Percentiles rank a stretch among this genome's conserved stretches.
Evolutionary conservation across 2,797 vertebrate genomes (phyloP).

Genomic region (Phaenicophaeus curvirostris): DNA sequence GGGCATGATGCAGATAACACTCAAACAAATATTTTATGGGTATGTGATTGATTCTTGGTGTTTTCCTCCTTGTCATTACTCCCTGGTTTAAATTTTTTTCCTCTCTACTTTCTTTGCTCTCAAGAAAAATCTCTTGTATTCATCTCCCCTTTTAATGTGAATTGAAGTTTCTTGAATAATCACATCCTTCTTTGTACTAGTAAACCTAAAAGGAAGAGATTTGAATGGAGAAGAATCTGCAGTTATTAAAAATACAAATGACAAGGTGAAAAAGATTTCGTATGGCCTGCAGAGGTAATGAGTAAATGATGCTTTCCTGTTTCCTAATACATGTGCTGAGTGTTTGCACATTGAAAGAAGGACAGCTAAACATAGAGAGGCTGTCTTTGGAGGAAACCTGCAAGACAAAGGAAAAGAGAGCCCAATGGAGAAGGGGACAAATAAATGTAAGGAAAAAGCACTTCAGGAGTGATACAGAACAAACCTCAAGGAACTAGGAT

Average conservation of each 20-base stretch:
- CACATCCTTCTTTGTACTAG: background rate
- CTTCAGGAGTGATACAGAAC: background rate
- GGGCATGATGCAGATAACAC: background rate
- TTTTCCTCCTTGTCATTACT: background rate
- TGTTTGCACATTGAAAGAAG: background rate
- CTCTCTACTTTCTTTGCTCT: background rate
- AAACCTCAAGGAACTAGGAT: background rate
- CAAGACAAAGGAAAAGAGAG: background rate
- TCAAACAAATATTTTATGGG: background rate
- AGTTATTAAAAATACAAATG: background rate
- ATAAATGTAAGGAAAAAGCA: background rate
- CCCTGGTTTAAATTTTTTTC: background rate
- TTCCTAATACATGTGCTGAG: background rate
- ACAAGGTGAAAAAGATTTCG: background rate
- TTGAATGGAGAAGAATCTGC: background rate
- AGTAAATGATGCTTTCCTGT: background rate
- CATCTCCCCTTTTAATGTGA: background rate
- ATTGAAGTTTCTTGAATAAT: background rate
- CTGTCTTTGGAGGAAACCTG: background rate
- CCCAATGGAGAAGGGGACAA: background rate
- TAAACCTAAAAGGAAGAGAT: background rate
- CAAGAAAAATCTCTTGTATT: background rate
- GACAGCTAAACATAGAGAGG: background rate
- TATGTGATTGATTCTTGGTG: background rate
- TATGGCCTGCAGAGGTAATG: background rate